Evolutionary conservation across 2,888 invertebrate species (phyloP), one percentile per base, ranked within the genome.

Genomic region (Eretmocerus hayati): DNA sequence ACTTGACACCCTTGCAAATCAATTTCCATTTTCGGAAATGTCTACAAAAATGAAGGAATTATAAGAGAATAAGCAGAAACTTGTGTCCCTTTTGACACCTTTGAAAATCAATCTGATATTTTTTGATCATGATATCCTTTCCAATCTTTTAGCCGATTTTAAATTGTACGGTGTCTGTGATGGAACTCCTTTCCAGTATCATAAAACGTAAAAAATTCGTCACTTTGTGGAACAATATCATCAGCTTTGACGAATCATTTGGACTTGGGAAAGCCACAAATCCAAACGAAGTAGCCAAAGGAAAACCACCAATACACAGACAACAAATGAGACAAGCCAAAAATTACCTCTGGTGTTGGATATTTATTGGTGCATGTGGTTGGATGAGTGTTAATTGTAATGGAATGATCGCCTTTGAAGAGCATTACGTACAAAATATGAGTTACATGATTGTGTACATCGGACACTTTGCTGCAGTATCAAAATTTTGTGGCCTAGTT

Each of bases 361-460:
- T 64, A 4, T 1, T 49, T 15, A 2, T 22, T 1, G 58, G 52
- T 38, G 31, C 55, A 1, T 0, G 56, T 3, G 5, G 59, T 6
- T 69, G 66, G 67, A 52, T 51, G 0, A 1, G 41, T 1, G 36
- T 69, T 8, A 64, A 58, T 54, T 58, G 58, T 16, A 48, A 48
- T 1, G 69, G 70, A 5, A 66, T 67, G 56, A 30, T 18, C 6
- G 68, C 65, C 5, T 69, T 66, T 36, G 0, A 0, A 1, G 65
- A 69, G 44, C 4, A 48, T 1, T 68, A 61, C 60, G 0, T 46
- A 1, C 42, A 56, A 5, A 69, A 67, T 42, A 6, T 64, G 6
- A 45, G 58, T 8, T 69, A 70, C 43, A 41, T 68, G 59, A 3
- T 59, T 4, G 39, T 58, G 2, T 69, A 70, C 50, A n/a, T 69